phyloP scores from a whole-genome alignment of 2,888 invertebrate genomes.

The Noctua pronuba region DNA sequence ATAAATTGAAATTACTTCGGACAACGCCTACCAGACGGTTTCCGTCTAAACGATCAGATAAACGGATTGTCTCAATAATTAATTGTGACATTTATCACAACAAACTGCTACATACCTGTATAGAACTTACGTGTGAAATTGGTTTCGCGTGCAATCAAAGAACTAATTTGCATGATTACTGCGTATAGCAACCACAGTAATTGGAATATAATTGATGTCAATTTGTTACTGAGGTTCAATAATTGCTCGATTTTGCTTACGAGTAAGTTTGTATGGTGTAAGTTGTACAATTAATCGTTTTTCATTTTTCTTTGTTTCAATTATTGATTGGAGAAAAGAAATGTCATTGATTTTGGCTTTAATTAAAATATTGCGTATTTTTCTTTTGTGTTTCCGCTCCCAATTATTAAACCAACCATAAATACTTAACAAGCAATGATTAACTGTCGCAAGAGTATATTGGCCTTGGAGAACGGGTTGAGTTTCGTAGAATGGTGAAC shows the following conservation, averaged over 20 bases:
- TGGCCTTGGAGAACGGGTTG: too few relatives aligned
- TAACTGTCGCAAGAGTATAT: neutral
- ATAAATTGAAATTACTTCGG: slow-evolving; percentile 61
- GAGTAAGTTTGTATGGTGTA: slow-evolving; percentile 32
- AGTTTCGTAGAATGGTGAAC: neutral
- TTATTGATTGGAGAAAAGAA: neutral
- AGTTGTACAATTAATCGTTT: slow-evolving; percentile 34
- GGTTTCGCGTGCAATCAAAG: slow-evolving; percentile 78
- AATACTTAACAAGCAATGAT: neutral
- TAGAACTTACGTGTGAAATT: slow-evolving; percentile 71
- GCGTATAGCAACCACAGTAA: slow-evolving; percentile 73
- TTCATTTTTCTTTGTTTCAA: slow-evolving; percentile 1
- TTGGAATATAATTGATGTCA: slow-evolving; percentile 82
- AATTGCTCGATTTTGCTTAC: slow-evolving; percentile 54
- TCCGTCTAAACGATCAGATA: slow-evolving; percentile 58
- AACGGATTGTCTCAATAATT: slow-evolving; percentile 70
- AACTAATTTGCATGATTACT: slow-evolving; percentile 83
- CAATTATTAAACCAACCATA: neutral
- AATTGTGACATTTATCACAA: slow-evolving; percentile 74
- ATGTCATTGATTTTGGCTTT: too few relatives aligned
- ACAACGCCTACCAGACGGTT: slow-evolving; percentile 57
- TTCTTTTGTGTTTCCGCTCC: neutral
- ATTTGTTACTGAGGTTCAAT: slow-evolving; percentile 77
- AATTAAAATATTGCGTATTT: neutral
- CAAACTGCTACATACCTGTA: slow-evolving; percentile 32